phyloP scores from a whole-genome alignment of 2,888 invertebrate species.

The Ormyrus labotus region DNA sequence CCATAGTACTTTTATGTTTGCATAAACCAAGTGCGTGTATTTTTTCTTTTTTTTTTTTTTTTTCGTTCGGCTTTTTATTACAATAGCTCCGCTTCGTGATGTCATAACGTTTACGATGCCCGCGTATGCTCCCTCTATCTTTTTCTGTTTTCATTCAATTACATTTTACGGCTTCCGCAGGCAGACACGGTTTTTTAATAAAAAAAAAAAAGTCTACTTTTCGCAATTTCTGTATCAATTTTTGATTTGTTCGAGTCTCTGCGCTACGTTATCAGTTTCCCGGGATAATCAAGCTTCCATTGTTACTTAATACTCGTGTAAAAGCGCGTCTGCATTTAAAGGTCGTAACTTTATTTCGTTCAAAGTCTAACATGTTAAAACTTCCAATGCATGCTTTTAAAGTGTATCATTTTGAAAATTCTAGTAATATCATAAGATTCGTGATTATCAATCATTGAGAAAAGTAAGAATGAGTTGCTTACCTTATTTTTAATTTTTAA shows the following conservation, averaged over 20 bases:
- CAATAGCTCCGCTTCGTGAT: constrained; percentile 27
- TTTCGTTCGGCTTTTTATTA: constrained; percentile 37
- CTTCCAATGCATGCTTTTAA: no score
- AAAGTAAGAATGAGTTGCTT: constrained; percentile 15
- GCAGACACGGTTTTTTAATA: no score
- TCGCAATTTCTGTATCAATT: not conserved
- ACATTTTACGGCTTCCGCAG: not conserved
- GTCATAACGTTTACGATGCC: constrained; percentile 43
- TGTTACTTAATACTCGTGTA: no score
- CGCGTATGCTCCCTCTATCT: constrained; percentile 4
- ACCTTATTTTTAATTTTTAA: not conserved
- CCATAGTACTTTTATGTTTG: constrained; percentile 58
- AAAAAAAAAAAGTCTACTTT: no score
- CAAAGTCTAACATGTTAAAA: no score
- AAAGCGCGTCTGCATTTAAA: no score
- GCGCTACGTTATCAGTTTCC: not conserved
- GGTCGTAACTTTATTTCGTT: no score
- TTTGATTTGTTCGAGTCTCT: not conserved
- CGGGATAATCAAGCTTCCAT: no score
- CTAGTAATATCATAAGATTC: no score
- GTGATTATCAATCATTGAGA: no score
- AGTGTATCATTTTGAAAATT: no score
- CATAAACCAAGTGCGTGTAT: constrained; percentile 54
- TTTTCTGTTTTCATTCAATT: constrained; percentile 41
- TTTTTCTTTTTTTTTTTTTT: constrained; percentile 27